Evolutionary conservation across 2,888 invertebrate genomes (phyloP), one percentile per base, ranked within the genome.

Genomic region (Scrobipalpa costella): DNA sequence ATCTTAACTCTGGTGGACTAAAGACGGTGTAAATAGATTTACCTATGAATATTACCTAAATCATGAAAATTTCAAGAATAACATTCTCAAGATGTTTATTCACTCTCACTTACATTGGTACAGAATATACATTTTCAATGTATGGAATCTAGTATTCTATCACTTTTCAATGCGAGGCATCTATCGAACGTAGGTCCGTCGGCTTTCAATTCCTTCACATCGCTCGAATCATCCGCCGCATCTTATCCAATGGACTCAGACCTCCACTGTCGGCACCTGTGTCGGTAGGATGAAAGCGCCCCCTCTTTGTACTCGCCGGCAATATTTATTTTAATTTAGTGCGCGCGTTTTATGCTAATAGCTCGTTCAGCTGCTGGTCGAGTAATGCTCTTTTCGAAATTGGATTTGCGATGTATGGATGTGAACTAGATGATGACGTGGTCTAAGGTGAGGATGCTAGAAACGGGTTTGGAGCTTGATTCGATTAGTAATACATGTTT

Each of bases 301-400:
- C 55, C n/a, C 34, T 55, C 82, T 86, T 83, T 84, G 84, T 79
- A 83, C 81, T 79, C 78, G 85, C 81, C 83, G 88, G 86, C 87
- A 91, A 91, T 91, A 90, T 91, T 91, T 91, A 90, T 90, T 91
- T 91, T 90, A 91, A 91, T 91, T 90, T 89, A 90, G 86, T 85
- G 87, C 87, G 85, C 78, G 81, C 81, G 88, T 86, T 90, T 91
- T 88, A 90, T 90, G 87, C 81, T 90, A 90, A 90, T 90, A 90
- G 88, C 81, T 83, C 77, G 50, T 13, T 21, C 13, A 80, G 88
- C 88, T 81, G 83, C 86, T 79, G 80, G 49, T 38, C 11, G 40
- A 19, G 57, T n/a, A 33, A 17, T 33, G 57, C 57, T 60, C 40
- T 40, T 52, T 40, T 49, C 38, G 47, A 64, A 50, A 47, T 57